Base-by-base conservation (phyloP, 2,888 invertebrate genomes). In the Alloplasta piceator region DNA sequence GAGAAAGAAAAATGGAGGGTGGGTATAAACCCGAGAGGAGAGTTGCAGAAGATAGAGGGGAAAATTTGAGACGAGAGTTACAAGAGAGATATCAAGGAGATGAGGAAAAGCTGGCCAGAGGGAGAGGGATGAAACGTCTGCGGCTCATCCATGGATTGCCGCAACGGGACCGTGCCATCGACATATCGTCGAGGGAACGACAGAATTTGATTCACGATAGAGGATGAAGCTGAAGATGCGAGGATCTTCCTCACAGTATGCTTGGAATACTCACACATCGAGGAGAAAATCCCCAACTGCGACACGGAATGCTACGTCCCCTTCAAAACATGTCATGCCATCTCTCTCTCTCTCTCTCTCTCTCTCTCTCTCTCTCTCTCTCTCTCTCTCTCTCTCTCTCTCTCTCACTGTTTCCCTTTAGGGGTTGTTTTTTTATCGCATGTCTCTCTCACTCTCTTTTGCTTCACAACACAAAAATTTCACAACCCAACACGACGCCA, bases 191-290 rank as follows among this genome's bases (percentile, higher is more conserved):
- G 52, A 26, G 26, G 16, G 46, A 60, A 55, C 39, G 80, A 80
- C 55, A 72, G 67, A 82, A 81, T 82, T 84, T 85, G 66, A 83
- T 84, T 82, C 79, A 83, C 58, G 75, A 71, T 60, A 50, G 46
- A 63, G 70, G 55, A 79, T 67, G n/a, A 60, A 74, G 71, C 60
- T 48, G 43, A 63, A 26, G 60, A 76, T 68, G 56, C 48, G 26
- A 14, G 60, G 66, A 48, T 56, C 67, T 36, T 50, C 16, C 61
- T 52, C 52, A 5, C 39, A 38, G n/a, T 39, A 26, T 26, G 39
- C 52, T 64, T 39, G 43, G 38, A 36, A n/a, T n/a, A 61, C 43
- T 26, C 26, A 68, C 63, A 41, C 61, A 70, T 55, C 41, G 43
- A 1, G 12, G 12, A 56, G 36, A 36, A 48, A 63, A 26, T 61